These are phyloP conservation scores for Xiphophorus maculatus DNA, from an alignment of 2,113 vertebrate species.

Conservation along the genomic window DNA sequence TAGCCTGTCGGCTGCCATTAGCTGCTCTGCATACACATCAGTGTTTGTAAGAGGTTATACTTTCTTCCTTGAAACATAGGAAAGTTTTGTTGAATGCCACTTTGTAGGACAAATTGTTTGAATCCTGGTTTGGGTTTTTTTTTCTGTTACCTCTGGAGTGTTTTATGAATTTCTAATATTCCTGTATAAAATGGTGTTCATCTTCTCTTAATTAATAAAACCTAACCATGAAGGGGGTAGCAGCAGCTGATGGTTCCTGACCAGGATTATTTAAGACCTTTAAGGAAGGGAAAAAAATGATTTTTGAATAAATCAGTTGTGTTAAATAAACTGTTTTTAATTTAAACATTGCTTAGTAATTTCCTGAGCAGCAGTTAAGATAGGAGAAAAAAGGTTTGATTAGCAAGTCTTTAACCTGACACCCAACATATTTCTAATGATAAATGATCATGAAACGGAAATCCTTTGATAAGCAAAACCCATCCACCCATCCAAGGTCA, in stretches of 20 bases:
- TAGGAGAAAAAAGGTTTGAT: too few species aligned
- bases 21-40: constrained; percentile 48
- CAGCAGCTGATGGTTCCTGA: neutral
- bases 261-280: neutral
- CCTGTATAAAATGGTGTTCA: neutral
- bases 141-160: neutral
- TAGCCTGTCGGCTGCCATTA: constrained; percentile 63
- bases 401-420: too few species aligned
- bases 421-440: too few species aligned
- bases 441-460: too few species aligned
- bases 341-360: neutral
- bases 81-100: constrained; percentile 33
- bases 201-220: constrained; percentile 6
- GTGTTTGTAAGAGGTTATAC: constrained; percentile 35
- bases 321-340: neutral
- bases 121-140: constrained; percentile 13
- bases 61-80: constrained; percentile 16
- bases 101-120: constrained; percentile 37
- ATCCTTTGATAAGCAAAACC: too few species aligned
- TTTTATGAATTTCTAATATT: constrained; percentile 8
- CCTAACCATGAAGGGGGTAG: neutral
- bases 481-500: too few species aligned
- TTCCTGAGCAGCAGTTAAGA: neutral
- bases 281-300: neutral
- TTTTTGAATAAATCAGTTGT: neutral